A percentile compares a stretch with the other conserved stretches of the same genome.
Conservation (phyloP, 2,113 vertebrate species). For the Ictalurus furcatus region DNA sequence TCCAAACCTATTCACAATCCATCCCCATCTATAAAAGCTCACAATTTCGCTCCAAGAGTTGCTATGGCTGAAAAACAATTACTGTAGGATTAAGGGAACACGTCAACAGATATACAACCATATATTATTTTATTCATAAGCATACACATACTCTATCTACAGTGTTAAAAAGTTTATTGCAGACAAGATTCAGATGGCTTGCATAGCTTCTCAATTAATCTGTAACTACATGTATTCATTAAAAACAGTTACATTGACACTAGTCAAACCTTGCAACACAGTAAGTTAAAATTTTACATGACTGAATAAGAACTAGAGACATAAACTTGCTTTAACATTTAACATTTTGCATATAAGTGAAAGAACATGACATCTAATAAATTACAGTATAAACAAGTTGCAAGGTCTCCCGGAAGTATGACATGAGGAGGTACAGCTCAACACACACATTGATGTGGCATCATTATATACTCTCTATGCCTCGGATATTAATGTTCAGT, state of each 20-base stretch:
- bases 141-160: background rate
- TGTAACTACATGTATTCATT: background rate
- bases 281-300: background rate
- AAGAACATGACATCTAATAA: background rate
- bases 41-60: no score
- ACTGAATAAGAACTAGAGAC: background rate
- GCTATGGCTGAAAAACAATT: background rate
- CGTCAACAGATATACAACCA: background rate
- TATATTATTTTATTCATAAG: no score
- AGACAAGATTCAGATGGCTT: background rate
- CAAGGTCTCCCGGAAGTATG: background rate
- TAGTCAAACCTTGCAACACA: background rate
- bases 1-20: no score
- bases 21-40: no score
- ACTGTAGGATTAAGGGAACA: background rate
- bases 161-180: background rate
- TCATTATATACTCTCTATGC: background rate
- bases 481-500: background rate
- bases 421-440: background rate
- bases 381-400: background rate
- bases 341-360: background rate
- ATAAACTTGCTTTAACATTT: background rate
- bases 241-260: background rate
- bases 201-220: background rate
- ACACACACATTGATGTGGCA: background rate